Evolutionary conservation across 2,797 vertebrate species (phyloP), one percentile per base, ranked within the genome.

Genomic region (Spheniscus humboldti): DNA sequence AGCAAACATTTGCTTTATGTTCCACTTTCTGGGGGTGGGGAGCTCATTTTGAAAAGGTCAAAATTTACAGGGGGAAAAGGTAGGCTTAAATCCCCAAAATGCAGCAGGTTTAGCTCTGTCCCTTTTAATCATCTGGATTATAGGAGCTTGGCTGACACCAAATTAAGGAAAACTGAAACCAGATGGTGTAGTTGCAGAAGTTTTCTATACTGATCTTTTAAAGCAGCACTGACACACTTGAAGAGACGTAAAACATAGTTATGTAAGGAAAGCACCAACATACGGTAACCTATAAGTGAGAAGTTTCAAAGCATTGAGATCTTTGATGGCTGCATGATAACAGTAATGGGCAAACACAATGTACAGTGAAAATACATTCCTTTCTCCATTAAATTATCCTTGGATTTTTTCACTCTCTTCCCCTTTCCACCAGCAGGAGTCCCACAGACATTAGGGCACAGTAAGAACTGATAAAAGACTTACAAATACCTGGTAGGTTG

Each of bases 351-450:
- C 48, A 78, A 88, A 72, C 35, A 76, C 55, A 47, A 62, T 5
- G 22, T 16, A 33, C 28, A 62, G 31, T 52, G 56, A 84, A 94
- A 94, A 78, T 9, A 86, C 5, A 16, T 66, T 71, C 43, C 35
- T 60, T 72, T 90, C 66, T 56, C n/a, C 1, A 1, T 41, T 90
- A 31, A 68, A 50, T 72, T 13, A 39, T 13, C 41, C 72, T 64
- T 20, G 35, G 31, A 35, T 11, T 86, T 90, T 66, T 37, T 37
- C 18, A 33, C 50, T 60, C 53, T 43, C 69, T 88, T 87, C 71
- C 63, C 14, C 23, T 41, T 85, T 69, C 14, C 31, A 67, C 88
- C 95, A 89, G 92, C 84, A 96, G 96, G 43, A 93, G 90, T 93
- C 92, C 89, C 82, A 50, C 80, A 75, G 35, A 86, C 50, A 80